phyloP scores from a whole-genome alignment of 2,888 invertebrate species.

The Idaea biselata region DNA sequence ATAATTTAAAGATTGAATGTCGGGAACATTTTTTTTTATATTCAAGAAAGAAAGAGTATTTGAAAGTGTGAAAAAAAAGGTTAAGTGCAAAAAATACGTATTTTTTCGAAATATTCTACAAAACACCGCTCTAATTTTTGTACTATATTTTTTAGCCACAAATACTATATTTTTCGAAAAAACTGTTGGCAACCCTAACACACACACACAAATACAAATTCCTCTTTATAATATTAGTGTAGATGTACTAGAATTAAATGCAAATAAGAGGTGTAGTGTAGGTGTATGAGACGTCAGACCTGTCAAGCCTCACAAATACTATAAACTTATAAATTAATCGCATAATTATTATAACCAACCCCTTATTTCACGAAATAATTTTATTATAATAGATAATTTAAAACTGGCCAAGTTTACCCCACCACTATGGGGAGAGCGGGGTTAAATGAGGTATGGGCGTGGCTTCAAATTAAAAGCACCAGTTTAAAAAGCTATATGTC shows the following conservation, averaged over 20 bases:
- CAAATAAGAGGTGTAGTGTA: slow-evolving; percentile 3
- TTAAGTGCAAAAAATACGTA: no score
- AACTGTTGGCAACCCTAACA: no score
- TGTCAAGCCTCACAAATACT: slow-evolving; percentile 35
- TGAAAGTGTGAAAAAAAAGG: no score
- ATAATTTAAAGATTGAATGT: no score
- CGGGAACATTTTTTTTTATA: no score
- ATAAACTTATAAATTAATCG: slow-evolving; percentile 72
- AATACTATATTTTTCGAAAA: no score
- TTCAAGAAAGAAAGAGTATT: no score
- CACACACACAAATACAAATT: no score
- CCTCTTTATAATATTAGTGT: no score
- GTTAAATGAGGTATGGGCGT: slow-evolving; percentile 72
- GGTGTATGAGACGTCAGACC: slow-evolving; percentile 28
- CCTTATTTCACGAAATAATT: slow-evolving; percentile 79
- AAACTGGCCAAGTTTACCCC: slow-evolving; percentile 77
- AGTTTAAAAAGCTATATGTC: slow-evolving; percentile 61
- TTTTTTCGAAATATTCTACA: no score
- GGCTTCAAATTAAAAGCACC: slow-evolving; percentile 54
- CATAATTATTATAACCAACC: slow-evolving; percentile 78
- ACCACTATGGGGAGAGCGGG: slow-evolving; percentile 48
- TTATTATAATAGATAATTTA: slow-evolving; percentile 81
- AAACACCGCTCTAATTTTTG: no score
- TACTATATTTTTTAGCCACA: no score
- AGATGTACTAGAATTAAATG: not conserved